Base-by-base conservation (phyloP, 2,113 vertebrate genomes). In the Xiphophorus maculatus region DNA sequence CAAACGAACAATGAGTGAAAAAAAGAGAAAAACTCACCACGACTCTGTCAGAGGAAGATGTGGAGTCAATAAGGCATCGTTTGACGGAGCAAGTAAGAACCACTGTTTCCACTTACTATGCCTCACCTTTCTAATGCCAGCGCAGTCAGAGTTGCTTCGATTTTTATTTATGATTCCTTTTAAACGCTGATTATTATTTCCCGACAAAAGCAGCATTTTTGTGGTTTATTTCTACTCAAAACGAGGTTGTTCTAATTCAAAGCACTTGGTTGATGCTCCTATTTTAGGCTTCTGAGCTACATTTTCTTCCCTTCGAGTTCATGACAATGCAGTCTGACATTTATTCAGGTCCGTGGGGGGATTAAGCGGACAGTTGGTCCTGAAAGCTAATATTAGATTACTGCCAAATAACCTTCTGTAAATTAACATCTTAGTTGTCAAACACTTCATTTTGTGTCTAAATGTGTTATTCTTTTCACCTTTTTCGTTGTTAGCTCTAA, bases 21-120 rank as follows among this genome's bases (percentile, higher is more conserved):
- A 93, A 93, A 83, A 92, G 89, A 82, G 48, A 88, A 74, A 71
- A 88, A 68, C 15, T 35, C 80, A 89, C 88, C 91, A 90, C 83
- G 83, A 91, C 79, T 87, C 84, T 84, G 87, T 77, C 88, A 63
- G 93, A 91, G 84, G 89, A 68, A 87, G 91, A 93, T 66, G 88
- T 92, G 90, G 93, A 94, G 90, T 89, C 91, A 77, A 94, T 92
- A 88, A 92, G 92, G 93, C 93, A 92, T 81, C 86, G 92, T 89
- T 90, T 95, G 95, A 94, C 92, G 79, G 88, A 95, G 81, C 96
- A 97, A 98, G 97, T 97, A 98, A 98, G 96, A 54, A 95, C 82
- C 90, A 90, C 94, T 92, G 93, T 96, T 96, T 96, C 95, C 92
- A 91, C 88, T 92, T 95, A 88, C 89, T 90, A 91, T 81, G 84